These are phyloP conservation scores for Aurelia aurita DNA, from an alignment of 30 jellyfish, hydroid and myxozoan species.

Conservation along the genomic window DNA sequence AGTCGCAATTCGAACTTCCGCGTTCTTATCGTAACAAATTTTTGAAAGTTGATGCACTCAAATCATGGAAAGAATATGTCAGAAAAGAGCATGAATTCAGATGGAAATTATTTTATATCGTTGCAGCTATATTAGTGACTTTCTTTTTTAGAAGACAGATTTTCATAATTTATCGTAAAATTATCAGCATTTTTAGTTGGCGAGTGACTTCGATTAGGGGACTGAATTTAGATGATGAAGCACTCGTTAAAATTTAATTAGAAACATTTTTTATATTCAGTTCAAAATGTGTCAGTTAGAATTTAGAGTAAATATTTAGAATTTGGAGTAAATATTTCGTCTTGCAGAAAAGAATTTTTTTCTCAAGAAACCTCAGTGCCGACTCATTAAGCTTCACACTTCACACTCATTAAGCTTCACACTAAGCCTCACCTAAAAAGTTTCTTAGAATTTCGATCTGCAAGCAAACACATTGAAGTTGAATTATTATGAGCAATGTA, in stretches of 20 bases:
- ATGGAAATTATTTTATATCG: neutral
- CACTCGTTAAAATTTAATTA: neutral
- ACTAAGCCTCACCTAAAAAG: no score
- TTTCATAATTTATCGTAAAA: slow-evolving; percentile 5
- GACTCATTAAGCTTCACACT: no score
- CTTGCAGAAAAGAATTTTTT: neutral
- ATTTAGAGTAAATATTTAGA: no score
- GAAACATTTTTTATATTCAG: neutral
- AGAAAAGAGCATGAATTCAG: slow-evolving; percentile 5
- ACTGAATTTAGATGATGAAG: neutral
- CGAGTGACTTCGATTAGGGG: neutral
- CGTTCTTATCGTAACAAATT: slow-evolving; percentile 61
- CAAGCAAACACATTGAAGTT: no score
- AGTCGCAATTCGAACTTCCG: slow-evolving; percentile 95
- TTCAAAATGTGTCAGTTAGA: neutral
- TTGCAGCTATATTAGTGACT: neutral
- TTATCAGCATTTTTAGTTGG: neutral
- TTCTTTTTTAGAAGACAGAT: slow-evolving; percentile 33
- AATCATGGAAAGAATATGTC: slow-evolving; percentile 33
- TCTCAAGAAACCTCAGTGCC: no score
- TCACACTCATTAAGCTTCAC: no score
- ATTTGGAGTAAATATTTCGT: neutral
- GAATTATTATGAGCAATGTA: no score
- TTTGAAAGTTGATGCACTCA: slow-evolving; percentile 42
- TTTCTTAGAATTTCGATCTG: no score